Evolutionary conservation across 2,113 vertebrate genomes (phyloP), one percentile per base, ranked within the genome.

Genomic region (Hippopotamus amphibius): DNA sequence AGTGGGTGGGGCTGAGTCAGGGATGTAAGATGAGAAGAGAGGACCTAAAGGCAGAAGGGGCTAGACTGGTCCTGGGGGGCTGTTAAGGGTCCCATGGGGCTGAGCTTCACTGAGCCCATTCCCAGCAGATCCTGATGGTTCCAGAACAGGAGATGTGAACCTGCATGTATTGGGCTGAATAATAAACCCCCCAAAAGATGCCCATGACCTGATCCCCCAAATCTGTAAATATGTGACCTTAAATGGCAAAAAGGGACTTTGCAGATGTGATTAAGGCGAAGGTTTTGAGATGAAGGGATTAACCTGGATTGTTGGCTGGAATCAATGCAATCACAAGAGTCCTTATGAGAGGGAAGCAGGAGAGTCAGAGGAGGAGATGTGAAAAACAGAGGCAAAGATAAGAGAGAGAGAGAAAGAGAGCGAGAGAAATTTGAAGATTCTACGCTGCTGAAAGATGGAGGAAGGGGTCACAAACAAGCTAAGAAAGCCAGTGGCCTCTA

Each of bases 1-100:
- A 0, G 16, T 0, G 21, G 43, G 12, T 9, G 1, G 50, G 15
- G 43, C 6, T 4, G 50, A 33, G 26, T 16, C 22, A n/a, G 37
- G 16, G 55, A 22, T 24, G 2, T 12, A 11, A 72, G 33, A 86
- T 3, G 30, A 61, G 33, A 14, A 61, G 41, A 57, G 17, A 13
- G 22, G 43, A 14, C 28, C 50, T 46, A 72, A 8, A 41, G 66
- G 46, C 4, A 59, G 30, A 61, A 53, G 41, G 30, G 26, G 5
- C 13, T 19, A 26, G 24, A 12, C 37, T 1, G 4, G 33, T 13
- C 1, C 0, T 16, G n/a, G 50, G 48, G 33, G 33, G 26, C 22
- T 61, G 68, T 50, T 37, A 21, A 16, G 24, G 30, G 3, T 5
- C 15, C 53, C 22, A 0, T 1, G 46, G 16, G 77, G 21, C 33